Base-by-base conservation (phyloP, 64 coral and sea anemone species). In the Trachythela sp. region DNA sequence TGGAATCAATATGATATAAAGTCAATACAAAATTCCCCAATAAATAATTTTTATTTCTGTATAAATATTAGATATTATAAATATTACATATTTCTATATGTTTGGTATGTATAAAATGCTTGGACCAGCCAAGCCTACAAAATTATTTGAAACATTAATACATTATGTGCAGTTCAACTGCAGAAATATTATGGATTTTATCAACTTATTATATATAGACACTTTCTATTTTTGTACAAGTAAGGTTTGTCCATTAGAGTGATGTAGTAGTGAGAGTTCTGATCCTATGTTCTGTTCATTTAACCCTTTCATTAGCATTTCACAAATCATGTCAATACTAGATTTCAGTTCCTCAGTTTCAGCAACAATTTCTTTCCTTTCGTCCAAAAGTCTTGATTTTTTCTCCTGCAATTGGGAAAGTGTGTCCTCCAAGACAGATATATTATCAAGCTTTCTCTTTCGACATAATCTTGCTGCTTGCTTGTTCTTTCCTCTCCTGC, bases 401-500 rank as follows among this genome's bases (percentile, higher is more conserved):
- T 90, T 40, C n/a, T 88, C 35, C 84, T 87, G 86, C 72, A 99
- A 37, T 41, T 64, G 59, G 20, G 85, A 10, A 27, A 94, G 34
- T 5, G 91, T 93, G 14, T 94, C 89, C 68, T 94, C 96, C 8
- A 99, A 88, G 27, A 36, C 41, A 60, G 70, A 70, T 36, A 99
- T 94, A 24, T 88, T 64, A 36, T 99, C 96, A 83, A 99, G 60
- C 75, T 99, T 99, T 77, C 96, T 86, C 56, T 99, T 99, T 20
- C 96, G 96, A 77, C 93, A 99, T 40, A 94, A 70, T 20, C 96
- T 88, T 27, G 96, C 96, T 26, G 96, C 96, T 89, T 95, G 91
- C 89, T 99, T 99, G 39, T 99, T 99, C 45, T 99, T 99, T 58
- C 96, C 96, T 75, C 96, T 88, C 48, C 96, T 86, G 4, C 96